A percentile compares a stretch with the other conserved stretches of the same genome.
phyloP scores from a whole-genome alignment of 2,888 invertebrate genomes.

The Pseudanteris insignis region DNA sequence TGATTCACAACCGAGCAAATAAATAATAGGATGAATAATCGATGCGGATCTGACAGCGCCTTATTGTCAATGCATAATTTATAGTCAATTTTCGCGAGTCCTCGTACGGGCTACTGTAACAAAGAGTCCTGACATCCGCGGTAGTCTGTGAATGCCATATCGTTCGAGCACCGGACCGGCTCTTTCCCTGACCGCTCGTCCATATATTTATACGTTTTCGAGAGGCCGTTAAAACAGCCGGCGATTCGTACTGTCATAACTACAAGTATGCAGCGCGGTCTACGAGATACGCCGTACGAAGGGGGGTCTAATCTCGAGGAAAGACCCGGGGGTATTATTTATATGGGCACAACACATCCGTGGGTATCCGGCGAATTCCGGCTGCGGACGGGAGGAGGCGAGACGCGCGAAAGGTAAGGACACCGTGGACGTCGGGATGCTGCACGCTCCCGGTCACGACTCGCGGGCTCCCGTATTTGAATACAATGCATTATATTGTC shows the following conservation, averaged over 20 bases:
- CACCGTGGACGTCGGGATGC: conserved; percentile 48
- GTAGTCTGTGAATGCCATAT: conserved; percentile 37
- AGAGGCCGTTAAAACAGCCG: conserved; percentile 32
- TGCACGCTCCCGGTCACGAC: conserved; percentile 65
- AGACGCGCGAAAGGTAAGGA: conserved; percentile 45
- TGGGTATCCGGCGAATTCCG: conserved; percentile 35
- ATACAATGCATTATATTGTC: conserved; percentile 68
- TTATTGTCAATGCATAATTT: conserved; percentile 38
- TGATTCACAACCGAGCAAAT: conserved; percentile 25
- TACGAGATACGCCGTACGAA: conserved; percentile 25
- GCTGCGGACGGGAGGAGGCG: conserved; percentile 38
- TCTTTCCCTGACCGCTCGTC: conserved; percentile 27
- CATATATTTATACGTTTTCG: conserved; percentile 43
- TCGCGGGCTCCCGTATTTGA: conserved; percentile 66
- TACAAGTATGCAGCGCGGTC: conserved; percentile 5
- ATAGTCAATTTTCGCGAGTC: conserved; percentile 36
- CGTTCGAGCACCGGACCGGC: conserved; percentile 32
- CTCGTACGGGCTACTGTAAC: conserved; percentile 29
- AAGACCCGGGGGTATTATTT: conserved; percentile 57
- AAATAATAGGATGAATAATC: conserved; percentile 35
- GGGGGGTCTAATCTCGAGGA: conserved; percentile 54
- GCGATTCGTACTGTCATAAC: conserved; percentile 44
- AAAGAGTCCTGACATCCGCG: conserved; percentile 32
- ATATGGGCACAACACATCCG: conserved; percentile 52
- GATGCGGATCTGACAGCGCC: conserved; percentile 17